Base-by-base conservation (phyloP, 1,140 invertebrate species). In the Ceratoteleas bidentatus region DNA sequence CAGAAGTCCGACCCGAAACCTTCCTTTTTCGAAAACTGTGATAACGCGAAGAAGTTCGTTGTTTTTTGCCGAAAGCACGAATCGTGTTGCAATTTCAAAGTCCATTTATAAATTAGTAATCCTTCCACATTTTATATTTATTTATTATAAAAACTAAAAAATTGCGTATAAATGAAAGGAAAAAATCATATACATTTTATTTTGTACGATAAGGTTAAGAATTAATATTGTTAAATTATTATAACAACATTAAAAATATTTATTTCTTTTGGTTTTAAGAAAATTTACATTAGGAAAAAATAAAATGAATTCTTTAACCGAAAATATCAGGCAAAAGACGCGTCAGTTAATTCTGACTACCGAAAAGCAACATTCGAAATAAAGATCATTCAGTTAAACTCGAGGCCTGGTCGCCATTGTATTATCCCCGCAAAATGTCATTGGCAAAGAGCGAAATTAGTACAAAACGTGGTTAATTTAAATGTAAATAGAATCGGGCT, bases 381-480 rank as follows among this genome's bases (percentile, higher is more conserved):
- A 54, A 60, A 56, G 56, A 54, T 56, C 34, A 13, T 10, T 36
- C 40, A n/a, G 32, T 15, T 40, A 62, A 64, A n/a, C n/a, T 3
- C 10, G n/a, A 11, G 15, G 52, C 52, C 43, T 73, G 10, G 69
- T 38, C 16, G 6, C 9, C 43, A 7, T 14, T 70, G 4, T 61
- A 70, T 61, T 50, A 65, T 33, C 47, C 24, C 15, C 64, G 45
- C 32, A 40, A 69, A 50, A 13, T 68, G 54, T 40, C 33, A 57
- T 53, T 43, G 49, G 38, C n/a, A 61, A 43, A 62, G 40, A 69
- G 38, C 14, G 50, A 68, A 62, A 70, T 65, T 50, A 52, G 45
- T 72, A 53, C 60, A 69, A 66, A 65, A 78, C 53, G 36, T 47
- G 49, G 75, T 78, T 78, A 65, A 72, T 72, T 78, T 72, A 60